A percentile compares a stretch with the other conserved stretches of the same genome.
Conservation (phyloP, 2,113 vertebrate species). For the Oenanthe oenanthe region DNA sequence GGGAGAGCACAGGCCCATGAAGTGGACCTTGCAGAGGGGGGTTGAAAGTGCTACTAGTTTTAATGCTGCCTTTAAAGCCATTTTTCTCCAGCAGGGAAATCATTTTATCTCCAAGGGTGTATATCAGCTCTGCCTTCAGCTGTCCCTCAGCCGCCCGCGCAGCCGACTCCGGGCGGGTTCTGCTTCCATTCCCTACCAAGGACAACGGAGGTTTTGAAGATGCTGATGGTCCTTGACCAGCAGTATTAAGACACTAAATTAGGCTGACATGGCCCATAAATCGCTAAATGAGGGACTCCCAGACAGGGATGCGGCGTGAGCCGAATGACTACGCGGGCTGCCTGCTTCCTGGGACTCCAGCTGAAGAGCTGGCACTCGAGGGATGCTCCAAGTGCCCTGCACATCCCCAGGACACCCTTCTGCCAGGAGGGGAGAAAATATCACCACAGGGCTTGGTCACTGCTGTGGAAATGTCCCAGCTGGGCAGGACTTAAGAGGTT, state of each 20-base stretch:
- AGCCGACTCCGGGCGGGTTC: slow-evolving; percentile 24
- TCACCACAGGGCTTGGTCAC: background rate
- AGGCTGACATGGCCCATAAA: slow-evolving; percentile 69
- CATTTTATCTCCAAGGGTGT: background rate
- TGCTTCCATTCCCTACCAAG: slow-evolving; percentile 66
- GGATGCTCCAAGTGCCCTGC: background rate
- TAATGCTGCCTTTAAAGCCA: background rate
- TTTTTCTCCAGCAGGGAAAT: background rate
- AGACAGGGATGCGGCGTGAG: slow-evolving; percentile 44
- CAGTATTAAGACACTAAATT: slow-evolving; percentile 75
- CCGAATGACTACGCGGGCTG: slow-evolving; percentile 5
- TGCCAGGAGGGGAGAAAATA: background rate
- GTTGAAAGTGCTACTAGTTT: too few species aligned
- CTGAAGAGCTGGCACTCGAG: background rate
- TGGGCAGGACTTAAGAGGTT: background rate
- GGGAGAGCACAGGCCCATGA: background rate
- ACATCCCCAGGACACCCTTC: accelerated
- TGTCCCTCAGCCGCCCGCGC: slow-evolving; percentile 23
- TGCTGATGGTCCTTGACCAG: slow-evolving; percentile 70
- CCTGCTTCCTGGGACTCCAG: background rate
- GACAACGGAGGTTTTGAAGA: slow-evolving; percentile 67
- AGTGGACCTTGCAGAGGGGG: background rate
- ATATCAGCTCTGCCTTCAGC: background rate
- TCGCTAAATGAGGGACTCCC: slow-evolving; percentile 72
- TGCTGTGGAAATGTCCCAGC: background rate